A percentile compares a stretch with the other conserved stretches of the same genome.
Evolutionary conservation across 2,888 invertebrate genomes (phyloP).

Genomic region (Agonopterix heracliana): DNA sequence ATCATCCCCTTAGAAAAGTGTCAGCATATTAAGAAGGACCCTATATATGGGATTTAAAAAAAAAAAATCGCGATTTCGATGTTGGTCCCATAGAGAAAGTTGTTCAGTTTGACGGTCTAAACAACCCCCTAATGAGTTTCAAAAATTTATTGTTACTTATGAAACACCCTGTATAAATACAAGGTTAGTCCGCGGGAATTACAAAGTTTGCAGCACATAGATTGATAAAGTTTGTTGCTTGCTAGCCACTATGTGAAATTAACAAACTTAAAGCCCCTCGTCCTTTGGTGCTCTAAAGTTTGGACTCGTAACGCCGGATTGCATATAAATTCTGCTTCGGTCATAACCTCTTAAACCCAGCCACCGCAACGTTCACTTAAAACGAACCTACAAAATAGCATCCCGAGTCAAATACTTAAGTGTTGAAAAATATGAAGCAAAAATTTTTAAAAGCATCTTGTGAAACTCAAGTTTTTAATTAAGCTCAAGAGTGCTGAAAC

Average conservation of each 20-base stretch:
- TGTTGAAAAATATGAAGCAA: slow-evolving; percentile 9
- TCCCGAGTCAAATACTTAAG: background rate
- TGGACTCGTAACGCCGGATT: slow-evolving; percentile 32
- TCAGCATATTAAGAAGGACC: too few species aligned
- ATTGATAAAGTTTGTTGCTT: slow-evolving; percentile 62
- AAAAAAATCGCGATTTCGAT: too few species aligned
- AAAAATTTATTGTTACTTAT: too few species aligned
- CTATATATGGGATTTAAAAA: too few species aligned
- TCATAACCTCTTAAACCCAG: slow-evolving; percentile 17
- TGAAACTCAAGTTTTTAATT: slow-evolving; percentile 26
- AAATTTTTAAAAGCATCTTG: slow-evolving; percentile 8
- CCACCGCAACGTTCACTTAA: background rate
- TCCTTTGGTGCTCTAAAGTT: slow-evolving; percentile 43
- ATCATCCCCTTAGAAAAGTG: too few species aligned
- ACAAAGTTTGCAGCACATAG: slow-evolving; percentile 45
- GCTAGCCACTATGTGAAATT: slow-evolving; percentile 58
- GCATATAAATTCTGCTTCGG: slow-evolving; percentile 42
- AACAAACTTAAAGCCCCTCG: slow-evolving; percentile 53
- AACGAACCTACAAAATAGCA: background rate
- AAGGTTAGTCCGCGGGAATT: slow-evolving; percentile 19
- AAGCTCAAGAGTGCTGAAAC: slow-evolving; percentile 26
- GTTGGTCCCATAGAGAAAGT: too few species aligned
- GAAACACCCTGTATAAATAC: slow-evolving; percentile 5
- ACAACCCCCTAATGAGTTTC: too few species aligned
- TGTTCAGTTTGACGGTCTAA: too few species aligned